Evolutionary conservation across 2,797 vertebrate species (phyloP), one percentile per base, ranked within the genome.

Genomic region (Lutjanus campechanus): DNA sequence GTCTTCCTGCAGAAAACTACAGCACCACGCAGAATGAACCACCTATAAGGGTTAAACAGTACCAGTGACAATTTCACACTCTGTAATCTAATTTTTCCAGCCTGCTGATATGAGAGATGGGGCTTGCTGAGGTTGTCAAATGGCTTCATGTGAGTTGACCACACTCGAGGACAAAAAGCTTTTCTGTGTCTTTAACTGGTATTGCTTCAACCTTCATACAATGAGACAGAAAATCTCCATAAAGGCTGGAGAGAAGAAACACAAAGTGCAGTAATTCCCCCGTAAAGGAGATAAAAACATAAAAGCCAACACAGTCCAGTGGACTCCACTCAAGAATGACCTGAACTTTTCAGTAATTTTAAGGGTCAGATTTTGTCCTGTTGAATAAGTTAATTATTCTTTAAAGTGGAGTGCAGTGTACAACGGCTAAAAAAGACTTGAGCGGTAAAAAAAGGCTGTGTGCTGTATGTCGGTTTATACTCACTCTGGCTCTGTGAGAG

Each of bases 401-500:
- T 92, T 73, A 74, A 90, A 93, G 94, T 94, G 94, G 93, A 95
- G 93, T 95, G 91, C 91, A 94, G 62, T 75, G 87, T 75, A 79
- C 70, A 66, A 86, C 83, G 74, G 78, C 85, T 84, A 82, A 76
- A 76, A 36, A 73, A 76, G 62, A 85, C 74, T 78, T 58, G 65
- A 84, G 82, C 83, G 20, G 54, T 68, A 55, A 69, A 69, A 69
- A 69, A 66, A 69, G 65, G 67, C 62, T 0, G 43, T 19, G 76
- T 81, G 75, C 77, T 19, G 55, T 10, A 22, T 43, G 64, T 69
- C 64, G 7, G 69, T 47, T 5, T 58, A 11, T 68, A 94, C 96
- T 96, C 96, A 99, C 98, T 99, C 98, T 79, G 98, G 98, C 94
- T 98, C 97, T 1, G 98, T 99, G 87, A 99, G 95, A 0, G 98